phyloP scores from a whole-genome alignment of 2,113 vertebrate genomes.

The Petrocephalus microphthalmus region DNA sequence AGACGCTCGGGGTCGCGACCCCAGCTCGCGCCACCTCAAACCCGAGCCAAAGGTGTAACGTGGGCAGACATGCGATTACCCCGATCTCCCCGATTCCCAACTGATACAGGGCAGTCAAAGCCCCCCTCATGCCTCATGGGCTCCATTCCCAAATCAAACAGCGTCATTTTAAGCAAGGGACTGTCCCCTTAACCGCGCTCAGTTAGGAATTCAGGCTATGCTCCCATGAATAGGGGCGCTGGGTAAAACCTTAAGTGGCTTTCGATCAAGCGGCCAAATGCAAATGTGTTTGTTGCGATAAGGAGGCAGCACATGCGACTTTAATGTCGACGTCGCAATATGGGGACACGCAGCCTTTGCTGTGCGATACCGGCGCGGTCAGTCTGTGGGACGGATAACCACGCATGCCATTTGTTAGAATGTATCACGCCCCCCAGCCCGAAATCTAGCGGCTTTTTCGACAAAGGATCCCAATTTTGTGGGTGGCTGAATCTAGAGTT shows the following conservation, averaged over 20 bases:
- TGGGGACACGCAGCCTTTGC: neutral
- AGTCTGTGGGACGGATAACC: neutral
- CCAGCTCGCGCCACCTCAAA: neutral
- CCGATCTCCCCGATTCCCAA: neutral
- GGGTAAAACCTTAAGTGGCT: neutral
- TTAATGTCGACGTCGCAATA: neutral
- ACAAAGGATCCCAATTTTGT: slow-evolving; percentile 4
- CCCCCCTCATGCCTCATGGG: neutral
- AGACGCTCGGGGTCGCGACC: neutral
- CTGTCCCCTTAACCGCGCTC: neutral
- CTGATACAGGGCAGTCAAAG: neutral
- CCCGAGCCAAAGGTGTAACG: neutral
- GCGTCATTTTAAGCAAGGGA: neutral
- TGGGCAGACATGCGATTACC: neutral
- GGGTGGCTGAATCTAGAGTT: neutral
- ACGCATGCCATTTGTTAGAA: neutral
- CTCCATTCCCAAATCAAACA: neutral
- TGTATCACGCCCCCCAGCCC: neutral
- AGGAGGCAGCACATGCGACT: neutral
- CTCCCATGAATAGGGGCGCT: neutral
- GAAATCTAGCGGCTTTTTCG: neutral
- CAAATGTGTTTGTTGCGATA: neutral
- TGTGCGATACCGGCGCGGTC: neutral
- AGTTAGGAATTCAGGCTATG: neutral
- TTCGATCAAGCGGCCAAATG: neutral